phyloP scores from a whole-genome alignment of 2,888 invertebrate species.

The Xanthorhoe designata region DNA sequence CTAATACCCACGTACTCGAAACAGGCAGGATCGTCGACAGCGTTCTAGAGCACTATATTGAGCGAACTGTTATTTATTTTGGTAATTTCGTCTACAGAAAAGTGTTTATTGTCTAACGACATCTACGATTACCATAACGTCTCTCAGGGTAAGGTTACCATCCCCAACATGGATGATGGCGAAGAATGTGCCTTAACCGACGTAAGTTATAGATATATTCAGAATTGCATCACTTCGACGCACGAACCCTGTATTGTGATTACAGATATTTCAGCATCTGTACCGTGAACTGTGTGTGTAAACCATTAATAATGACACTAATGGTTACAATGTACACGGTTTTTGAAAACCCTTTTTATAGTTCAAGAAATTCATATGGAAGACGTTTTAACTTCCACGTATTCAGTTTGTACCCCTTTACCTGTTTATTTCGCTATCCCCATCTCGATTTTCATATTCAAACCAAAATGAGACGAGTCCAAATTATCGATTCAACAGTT shows the following conservation, averaged over 20 bases:
- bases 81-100: slow-evolving; percentile 87
- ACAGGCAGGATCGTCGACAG: slow-evolving; percentile 53
- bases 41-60: slow-evolving; percentile 43
- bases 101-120: slow-evolving; percentile 93
- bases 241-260: slow-evolving; percentile 44
- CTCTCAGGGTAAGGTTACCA: slow-evolving; percentile 98
- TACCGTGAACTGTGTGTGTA: slow-evolving; percentile 2
- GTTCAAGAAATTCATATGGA: slow-evolving; percentile 25
- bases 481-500: slow-evolving; percentile 29
- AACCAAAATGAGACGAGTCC: slow-evolving; percentile 1
- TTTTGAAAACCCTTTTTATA: slow-evolving; percentile 20
- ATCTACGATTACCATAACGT: slow-evolving; percentile 97
- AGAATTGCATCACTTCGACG: slow-evolving; percentile 41
- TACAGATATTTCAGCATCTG: slow-evolving; percentile 30
- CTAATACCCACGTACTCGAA: slow-evolving; percentile 61
- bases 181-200: slow-evolving; percentile 96
- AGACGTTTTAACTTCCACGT: slow-evolving; percentile 5
- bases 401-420: slow-evolving; percentile 1
- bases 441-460: not conserved
- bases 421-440: not conserved
- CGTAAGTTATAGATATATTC: slow-evolving; percentile 87
- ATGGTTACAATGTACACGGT: slow-evolving; percentile 45
- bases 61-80: slow-evolving; percentile 46
- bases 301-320: slow-evolving; percentile 58
- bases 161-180: slow-evolving; percentile 97